Percentiles rank a stretch among this genome's conserved stretches.
phyloP scores from a whole-genome alignment of 2,797 vertebrate genomes.

The Schizopygopsis malacanthus region DNA sequence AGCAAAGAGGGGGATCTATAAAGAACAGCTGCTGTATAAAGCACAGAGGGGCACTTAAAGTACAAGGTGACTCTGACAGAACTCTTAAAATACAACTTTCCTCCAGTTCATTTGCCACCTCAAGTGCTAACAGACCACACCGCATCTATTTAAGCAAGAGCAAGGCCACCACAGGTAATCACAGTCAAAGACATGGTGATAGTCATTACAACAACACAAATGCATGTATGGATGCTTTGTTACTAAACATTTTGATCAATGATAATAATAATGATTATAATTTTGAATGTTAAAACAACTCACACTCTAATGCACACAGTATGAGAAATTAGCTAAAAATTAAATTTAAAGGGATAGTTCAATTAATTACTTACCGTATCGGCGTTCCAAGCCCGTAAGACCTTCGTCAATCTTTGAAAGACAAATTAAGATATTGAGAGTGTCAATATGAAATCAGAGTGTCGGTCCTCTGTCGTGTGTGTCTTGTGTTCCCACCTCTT shows the following conservation, averaged over 20 bases:
- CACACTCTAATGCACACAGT: background rate
- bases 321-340: background rate
- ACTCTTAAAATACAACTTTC: constrained; percentile 51
- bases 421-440: too few species aligned
- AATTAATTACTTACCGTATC: background rate
- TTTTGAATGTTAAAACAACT: background rate
- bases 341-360: background rate
- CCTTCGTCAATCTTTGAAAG: too few species aligned
- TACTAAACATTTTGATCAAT: background rate
- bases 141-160: background rate
- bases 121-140: constrained; percentile 35
- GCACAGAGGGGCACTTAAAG: constrained; percentile 46
- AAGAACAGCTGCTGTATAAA: constrained; percentile 59
- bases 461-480: too few species aligned
- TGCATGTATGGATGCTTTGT: background rate
- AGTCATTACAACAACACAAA: background rate
- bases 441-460: too few species aligned
- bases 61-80: constrained; percentile 52
- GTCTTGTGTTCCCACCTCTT: too few species aligned
- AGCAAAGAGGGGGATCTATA: constrained; percentile 52
- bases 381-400: too few species aligned
- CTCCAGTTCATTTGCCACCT: constrained; percentile 39
- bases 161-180: background rate
- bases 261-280: background rate
- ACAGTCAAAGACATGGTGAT: background rate